A percentile compares a stretch with the other conserved stretches of the same genome.
Evolutionary conservation across 2,888 invertebrate genomes (phyloP).

Genomic region (Lycaena phlaeas): DNA sequence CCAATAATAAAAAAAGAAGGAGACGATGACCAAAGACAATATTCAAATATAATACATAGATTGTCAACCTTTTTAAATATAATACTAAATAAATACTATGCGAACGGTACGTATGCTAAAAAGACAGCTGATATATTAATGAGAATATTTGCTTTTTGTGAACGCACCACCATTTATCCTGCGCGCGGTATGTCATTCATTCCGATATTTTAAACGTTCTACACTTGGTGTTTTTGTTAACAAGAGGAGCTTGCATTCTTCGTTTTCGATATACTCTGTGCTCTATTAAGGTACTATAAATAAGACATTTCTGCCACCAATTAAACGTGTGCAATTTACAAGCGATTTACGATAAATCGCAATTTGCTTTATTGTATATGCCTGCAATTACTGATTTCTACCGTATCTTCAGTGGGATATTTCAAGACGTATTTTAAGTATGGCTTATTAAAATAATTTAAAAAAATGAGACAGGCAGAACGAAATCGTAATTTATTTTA

Average conservation of each 20-base stretch:
- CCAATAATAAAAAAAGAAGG: too few relatives aligned
- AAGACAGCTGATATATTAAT: conserved; percentile 73
- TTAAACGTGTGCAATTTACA: not conserved
- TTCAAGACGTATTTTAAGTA: too few relatives aligned
- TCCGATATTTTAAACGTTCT: conserved; percentile 70
- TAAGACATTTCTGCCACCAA: not conserved
- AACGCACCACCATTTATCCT: conserved; percentile 64
- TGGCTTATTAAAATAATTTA: too few relatives aligned
- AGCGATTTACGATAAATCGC: conserved; percentile 7
- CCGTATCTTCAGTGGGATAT: too few relatives aligned
- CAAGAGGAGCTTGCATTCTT: conserved; percentile 48
- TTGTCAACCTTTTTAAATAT: not conserved
- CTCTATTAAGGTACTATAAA: not conserved
- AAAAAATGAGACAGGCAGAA: too few relatives aligned
- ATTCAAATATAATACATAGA: too few relatives aligned
- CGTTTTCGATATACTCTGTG: conserved; percentile 17
- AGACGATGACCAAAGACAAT: too few relatives aligned
- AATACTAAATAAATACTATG: too few relatives aligned
- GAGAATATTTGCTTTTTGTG: conserved; percentile 68
- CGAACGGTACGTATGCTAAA: conserved; percentile 57
- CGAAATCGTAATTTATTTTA: too few relatives aligned
- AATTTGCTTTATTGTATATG: not conserved
- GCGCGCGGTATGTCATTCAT: conserved; percentile 71
- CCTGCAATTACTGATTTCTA: conserved; percentile 6
- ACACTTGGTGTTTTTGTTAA: conserved; percentile 61